Conservation (phyloP, 2,888 invertebrate species). For the Odontothrips loti region DNA sequence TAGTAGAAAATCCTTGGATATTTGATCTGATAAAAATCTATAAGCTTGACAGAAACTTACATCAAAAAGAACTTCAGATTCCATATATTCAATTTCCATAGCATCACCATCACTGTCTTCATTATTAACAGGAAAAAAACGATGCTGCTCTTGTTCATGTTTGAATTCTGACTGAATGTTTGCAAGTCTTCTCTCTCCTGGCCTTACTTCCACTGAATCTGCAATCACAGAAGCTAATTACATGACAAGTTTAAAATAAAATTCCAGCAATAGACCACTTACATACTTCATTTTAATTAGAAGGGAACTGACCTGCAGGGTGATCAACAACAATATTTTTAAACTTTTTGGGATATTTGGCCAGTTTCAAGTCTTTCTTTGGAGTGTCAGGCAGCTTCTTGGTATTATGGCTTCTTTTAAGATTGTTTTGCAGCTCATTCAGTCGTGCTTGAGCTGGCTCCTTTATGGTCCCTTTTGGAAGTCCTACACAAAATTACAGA, state of each 20-base stretch:
- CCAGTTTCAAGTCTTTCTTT: background rate
- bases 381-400: background rate
- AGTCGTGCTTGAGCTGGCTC: background rate
- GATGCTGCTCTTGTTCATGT: background rate
- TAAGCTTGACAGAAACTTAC: background rate
- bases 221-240: background rate
- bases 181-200: background rate
- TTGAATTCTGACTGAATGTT: background rate
- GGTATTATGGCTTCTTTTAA: background rate
- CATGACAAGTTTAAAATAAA: background rate
- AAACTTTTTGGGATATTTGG: background rate
- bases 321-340: background rate
- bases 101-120: background rate
- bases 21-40: background rate
- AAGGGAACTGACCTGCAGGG: background rate
- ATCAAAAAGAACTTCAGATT: background rate
- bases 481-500: too few species aligned
- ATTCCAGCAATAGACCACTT: background rate
- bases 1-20: background rate
- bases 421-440: background rate
- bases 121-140: background rate
- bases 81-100: constrained; percentile 3
- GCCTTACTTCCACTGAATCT: background rate
- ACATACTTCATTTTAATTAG: background rate
- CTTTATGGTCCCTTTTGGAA: too few species aligned